phyloP scores from a whole-genome alignment of 2,113 vertebrate genomes.

The Dicentrarchus labrax region DNA sequence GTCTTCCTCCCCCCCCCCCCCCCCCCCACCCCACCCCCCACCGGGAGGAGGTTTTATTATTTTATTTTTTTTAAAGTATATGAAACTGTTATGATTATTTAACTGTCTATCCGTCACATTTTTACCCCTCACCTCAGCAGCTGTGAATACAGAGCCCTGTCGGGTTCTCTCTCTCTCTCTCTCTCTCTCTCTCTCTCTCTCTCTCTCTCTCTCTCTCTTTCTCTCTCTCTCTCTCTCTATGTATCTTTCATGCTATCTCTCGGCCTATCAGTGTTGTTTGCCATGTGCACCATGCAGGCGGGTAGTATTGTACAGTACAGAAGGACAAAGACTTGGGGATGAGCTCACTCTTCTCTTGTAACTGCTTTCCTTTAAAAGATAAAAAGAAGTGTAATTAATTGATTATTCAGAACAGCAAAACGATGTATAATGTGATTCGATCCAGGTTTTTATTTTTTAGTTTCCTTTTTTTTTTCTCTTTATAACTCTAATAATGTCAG shows the following conservation, averaged over 20 bases:
- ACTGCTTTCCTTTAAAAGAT: constrained; percentile 66
- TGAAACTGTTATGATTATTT: constrained; percentile 80
- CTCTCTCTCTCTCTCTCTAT: constrained; percentile 33
- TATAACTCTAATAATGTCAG: constrained; percentile 40
- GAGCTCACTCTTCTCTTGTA: constrained; percentile 68
- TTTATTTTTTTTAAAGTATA: constrained; percentile 73
- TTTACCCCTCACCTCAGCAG: constrained; percentile 82
- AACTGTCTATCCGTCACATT: constrained; percentile 80
- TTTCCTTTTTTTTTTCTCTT: constrained; percentile 39
- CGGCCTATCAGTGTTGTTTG: constrained; percentile 86
- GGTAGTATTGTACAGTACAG: constrained; percentile 85
- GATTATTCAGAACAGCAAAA: constrained; percentile 71
- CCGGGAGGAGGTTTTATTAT: constrained; percentile 70
- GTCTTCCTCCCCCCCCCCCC: constrained; percentile 59
- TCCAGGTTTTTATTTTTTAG: constrained; percentile 56
- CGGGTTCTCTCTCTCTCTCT: constrained; percentile 24
- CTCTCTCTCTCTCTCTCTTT: constrained; percentile 31
- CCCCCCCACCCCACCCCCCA: too few species aligned
- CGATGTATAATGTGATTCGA: constrained; percentile 75
- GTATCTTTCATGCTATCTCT: constrained; percentile 69
- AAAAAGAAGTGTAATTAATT: constrained; percentile 63
- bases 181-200: constrained; percentile 38
- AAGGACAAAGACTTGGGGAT: constrained; percentile 79
- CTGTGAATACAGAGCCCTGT: constrained; percentile 85
- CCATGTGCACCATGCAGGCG: constrained; percentile 78